Evolutionary conservation across 2,888 invertebrate species (phyloP), one percentile per base, ranked within the genome.

Genomic region (Catotricha subobsoleta): DNA sequence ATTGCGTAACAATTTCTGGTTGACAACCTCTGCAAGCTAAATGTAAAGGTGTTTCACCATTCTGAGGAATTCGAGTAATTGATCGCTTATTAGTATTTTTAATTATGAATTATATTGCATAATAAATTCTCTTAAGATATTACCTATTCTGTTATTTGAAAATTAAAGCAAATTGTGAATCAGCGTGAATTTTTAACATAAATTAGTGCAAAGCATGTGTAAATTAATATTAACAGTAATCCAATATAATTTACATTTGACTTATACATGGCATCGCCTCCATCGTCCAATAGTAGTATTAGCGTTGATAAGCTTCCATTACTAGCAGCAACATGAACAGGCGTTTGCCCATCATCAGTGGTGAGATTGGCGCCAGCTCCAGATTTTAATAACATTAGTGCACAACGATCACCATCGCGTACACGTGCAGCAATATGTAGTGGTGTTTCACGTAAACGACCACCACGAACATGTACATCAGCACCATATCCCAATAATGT

Each of bases 401-500:
- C 95, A 63, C 97, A 97, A 50, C 81, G 75, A 55, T 88, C 84
- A 3, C 87, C 88, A 52, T 86, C 92, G 51, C 79, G 79, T 44
- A 91, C 87, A 48, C 92, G 70, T 0, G 94, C 88, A n/a, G 94
- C 94, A 46, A 98, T 91, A 57, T 98, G 98, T 27, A 98, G 67
- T 0, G 98, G 91, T 0, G 98, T 97, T 64, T 98, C 97, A 34
- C 81, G 75, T 46, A 83, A 71, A 54, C 76, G 78, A 1, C 90
- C 90, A 23, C 88, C 88, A 56, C 90, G 75, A 19, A 95, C 82
- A 62, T 97, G 94, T 2, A 98, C 94, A 57, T 94, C 90, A 2
- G 97, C 97, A 16, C 98, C 98, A 56, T 84, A 92, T 1, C 97
- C 98, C 3, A 97, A 66, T 41, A 98, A 67, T 0, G 91, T 90